Percentiles rank a stretch among this genome's conserved stretches.
These are phyloP conservation scores for Phymatocera aterrima DNA, from an alignment of 2,888 invertebrate genomes.

Conservation along the genomic window DNA sequence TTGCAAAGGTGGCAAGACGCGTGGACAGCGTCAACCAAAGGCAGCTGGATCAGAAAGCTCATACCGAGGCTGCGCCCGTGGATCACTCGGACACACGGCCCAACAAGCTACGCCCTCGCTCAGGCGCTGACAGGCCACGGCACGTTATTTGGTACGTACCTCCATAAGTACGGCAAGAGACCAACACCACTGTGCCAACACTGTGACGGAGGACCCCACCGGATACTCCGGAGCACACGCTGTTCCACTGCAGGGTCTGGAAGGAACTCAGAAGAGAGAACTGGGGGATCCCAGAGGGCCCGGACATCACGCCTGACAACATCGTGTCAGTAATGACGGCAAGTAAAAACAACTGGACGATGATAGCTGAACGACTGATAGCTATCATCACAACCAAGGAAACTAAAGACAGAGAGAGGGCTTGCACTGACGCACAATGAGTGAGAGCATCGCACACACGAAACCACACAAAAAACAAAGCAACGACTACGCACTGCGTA, in stretches of 20 bases:
- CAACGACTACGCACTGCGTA: neutral
- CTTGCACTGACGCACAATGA: no score
- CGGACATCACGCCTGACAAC: neutral
- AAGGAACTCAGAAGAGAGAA: neutral
- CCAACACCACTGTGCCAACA: neutral
- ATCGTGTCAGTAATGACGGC: neutral
- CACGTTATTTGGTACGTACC: conserved; percentile 47
- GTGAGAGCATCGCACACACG: neutral
- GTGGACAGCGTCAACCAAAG: neutral
- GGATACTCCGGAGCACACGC: conserved; percentile 17
- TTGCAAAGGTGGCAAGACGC: neutral
- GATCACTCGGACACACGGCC: conserved; percentile 49
- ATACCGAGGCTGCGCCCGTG: conserved; percentile 47
- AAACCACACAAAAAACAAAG: neutral
- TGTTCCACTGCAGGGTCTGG: conserved; percentile 20
- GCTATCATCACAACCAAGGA: neutral
- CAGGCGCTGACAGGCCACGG: conserved; percentile 51
- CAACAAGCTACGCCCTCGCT: conserved; percentile 48
- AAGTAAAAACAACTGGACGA: neutral
- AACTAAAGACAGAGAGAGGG: neutral
- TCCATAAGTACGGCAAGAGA: neutral
- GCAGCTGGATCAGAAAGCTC: conserved; percentile 46
- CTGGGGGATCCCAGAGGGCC: neutral
- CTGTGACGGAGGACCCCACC: neutral
- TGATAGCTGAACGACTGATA: neutral